phyloP scores from a whole-genome alignment of 37 sponge, comb jelly and placozoan genomes.

The Beroe forskalii region DNA sequence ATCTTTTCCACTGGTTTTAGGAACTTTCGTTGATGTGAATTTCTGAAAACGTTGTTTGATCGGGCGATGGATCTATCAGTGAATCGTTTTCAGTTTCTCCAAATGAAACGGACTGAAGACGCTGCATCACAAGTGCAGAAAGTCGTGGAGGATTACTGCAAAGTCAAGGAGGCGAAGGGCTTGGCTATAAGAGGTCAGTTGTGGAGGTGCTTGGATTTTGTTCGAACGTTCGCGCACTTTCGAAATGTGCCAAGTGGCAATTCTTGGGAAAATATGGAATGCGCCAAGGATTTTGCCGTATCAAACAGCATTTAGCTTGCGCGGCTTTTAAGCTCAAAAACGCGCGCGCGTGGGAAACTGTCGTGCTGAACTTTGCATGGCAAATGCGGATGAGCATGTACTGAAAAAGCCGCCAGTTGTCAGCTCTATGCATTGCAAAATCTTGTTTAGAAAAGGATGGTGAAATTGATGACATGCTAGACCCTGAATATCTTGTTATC shows the following conservation, averaged over 20 bases:
- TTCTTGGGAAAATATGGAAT: background rate
- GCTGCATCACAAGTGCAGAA: conserved; percentile 41
- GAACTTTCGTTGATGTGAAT: too few species aligned
- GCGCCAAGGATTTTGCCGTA: background rate
- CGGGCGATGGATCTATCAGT: too few species aligned
- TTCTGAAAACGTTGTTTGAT: too few species aligned
- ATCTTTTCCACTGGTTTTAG: too few species aligned
- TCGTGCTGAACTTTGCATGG: too few species aligned
- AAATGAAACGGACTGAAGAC: background rate
- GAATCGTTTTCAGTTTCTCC: background rate
- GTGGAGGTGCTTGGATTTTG: background rate
- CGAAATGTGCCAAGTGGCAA: background rate
- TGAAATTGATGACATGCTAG: too few species aligned
- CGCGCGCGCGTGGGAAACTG: too few species aligned
- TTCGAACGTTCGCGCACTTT: conserved; percentile 59
- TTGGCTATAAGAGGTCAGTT: background rate
- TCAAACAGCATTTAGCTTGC: background rate
- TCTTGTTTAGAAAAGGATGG: too few species aligned
- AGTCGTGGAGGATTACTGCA: conserved; percentile 5
- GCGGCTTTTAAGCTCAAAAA: background rate
- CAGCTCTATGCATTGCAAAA: too few species aligned
- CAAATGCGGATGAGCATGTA: too few species aligned
- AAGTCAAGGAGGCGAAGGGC: background rate
- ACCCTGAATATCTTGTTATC: too few species aligned
- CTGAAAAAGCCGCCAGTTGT: too few species aligned